Percentiles rank a stretch among this genome's conserved stretches.
Conservation (phyloP, 2,113 vertebrate genomes). For the Megalops atlanticus region DNA sequence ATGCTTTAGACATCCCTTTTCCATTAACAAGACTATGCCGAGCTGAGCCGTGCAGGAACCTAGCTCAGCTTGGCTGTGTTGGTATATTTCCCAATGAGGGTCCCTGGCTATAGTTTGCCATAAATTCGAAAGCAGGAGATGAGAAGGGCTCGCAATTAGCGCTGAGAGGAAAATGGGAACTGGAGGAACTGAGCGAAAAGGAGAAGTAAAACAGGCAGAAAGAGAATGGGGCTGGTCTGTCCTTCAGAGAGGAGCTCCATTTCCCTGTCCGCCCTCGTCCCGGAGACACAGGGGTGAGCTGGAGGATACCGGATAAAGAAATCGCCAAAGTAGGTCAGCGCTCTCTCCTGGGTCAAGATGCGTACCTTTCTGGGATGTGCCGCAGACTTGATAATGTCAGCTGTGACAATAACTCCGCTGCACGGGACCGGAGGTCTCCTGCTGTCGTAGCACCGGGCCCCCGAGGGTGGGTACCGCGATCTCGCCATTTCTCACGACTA, state of each 20-base stretch:
- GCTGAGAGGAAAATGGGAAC: background rate
- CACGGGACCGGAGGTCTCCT: constrained; percentile 30
- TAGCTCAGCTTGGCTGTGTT: background rate
- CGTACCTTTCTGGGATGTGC: constrained; percentile 25
- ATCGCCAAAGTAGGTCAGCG: constrained; percentile 62
- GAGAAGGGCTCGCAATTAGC: background rate
- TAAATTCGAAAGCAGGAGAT: background rate
- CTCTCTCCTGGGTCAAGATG: constrained; percentile 37
- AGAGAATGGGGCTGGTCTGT: constrained; percentile 34
- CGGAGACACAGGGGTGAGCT: constrained; percentile 40
- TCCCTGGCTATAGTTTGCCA: background rate
- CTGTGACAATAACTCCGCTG: constrained; percentile 38
- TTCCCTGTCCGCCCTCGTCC: constrained; percentile 29
- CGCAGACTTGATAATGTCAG: constrained; percentile 42
- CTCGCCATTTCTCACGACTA: background rate
- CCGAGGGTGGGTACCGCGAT: background rate
- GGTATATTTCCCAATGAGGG: background rate
- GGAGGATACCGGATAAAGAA: constrained; percentile 39
- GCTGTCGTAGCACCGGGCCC: constrained; percentile 27
- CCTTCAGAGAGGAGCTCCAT: constrained; percentile 40
- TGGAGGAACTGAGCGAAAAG: background rate
- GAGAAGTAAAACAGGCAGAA: background rate
- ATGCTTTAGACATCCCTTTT: background rate
- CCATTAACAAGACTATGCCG: background rate
- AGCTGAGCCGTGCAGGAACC: background rate